Conservation (phyloP, 2,113 vertebrate genomes). For the Struthio camelus region DNA sequence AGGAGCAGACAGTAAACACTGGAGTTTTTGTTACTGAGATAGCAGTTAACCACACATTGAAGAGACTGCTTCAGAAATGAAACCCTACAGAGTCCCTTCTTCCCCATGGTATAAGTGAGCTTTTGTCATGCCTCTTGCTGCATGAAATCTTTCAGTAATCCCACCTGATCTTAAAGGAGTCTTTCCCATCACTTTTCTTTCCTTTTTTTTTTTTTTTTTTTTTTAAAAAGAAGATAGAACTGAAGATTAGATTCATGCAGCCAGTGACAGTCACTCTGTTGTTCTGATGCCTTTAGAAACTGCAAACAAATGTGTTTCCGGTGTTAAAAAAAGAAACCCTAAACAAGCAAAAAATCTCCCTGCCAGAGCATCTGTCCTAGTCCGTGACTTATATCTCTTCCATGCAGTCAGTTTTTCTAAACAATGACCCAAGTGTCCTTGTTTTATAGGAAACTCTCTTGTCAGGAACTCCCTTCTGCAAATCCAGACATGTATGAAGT, state of each 20-base stretch:
- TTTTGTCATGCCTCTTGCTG: neutral
- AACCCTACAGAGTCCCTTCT: neutral
- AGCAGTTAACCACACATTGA: neutral
- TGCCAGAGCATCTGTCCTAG: conserved; percentile 9
- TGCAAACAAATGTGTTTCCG: neutral
- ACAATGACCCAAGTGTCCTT: conserved; percentile 73
- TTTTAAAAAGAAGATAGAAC: neutral
- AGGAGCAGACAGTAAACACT: neutral
- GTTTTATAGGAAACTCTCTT: conserved; percentile 50
- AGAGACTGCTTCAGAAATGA: neutral
- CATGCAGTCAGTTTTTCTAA: conserved; percentile 26
- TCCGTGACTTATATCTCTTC: conserved; percentile 12
- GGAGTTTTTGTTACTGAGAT: neutral
- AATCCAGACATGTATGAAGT: conserved; percentile 67
- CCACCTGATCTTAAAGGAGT: conserved; percentile 36
- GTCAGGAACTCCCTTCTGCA: conserved; percentile 54
- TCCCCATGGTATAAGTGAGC: neutral
- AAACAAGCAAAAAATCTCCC: conserved; percentile 10
- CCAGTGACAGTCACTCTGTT: neutral
- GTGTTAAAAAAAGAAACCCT: conserved; percentile 4
- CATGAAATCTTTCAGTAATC: conserved; percentile 1
- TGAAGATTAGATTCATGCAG: neutral
- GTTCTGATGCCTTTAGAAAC: conserved; percentile 31
- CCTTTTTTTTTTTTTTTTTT: neutral
- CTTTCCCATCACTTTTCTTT: neutral